Evolutionary conservation across 1,140 invertebrate species (phyloP), one percentile per base, ranked within the genome.

Genomic region (Drosophila busckii): DNA sequence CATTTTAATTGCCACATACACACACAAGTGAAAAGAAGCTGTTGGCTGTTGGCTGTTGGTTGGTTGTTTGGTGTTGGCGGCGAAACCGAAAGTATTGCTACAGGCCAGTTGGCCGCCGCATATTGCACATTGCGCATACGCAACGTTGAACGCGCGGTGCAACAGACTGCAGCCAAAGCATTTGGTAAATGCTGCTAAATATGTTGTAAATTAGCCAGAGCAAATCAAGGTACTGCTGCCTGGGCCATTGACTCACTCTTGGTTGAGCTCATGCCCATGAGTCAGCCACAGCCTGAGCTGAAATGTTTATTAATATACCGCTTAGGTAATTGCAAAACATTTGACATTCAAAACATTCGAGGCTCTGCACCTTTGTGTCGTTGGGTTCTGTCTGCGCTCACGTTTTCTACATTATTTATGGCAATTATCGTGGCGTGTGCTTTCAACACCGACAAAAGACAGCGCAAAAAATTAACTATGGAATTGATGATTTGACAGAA

Each of bases 361-460:
- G 25, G 44, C 56, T 23, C 19, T 35, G 29, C 35, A 35, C 37
- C 19, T 20, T 12, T 37, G 6, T 9, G 26, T n/a, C 32, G 12
- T 28, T 32, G 12, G 5, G 23, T 6, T 32, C n/a, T 9, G 15
- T 13, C 34, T 17, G 7, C 29, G 63, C 34, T n/a, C 69, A 69
- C 70, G 69, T 68, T 73, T 73, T 69, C 73, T 50, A 16, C 45
- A 75, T 76, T 75, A 75, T 75, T 76, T 34, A 52, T 35, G 26
- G 41, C 46, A 70, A 75, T 75, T 75, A 75, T 65, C 60, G 44
- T 29, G 31, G 35, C 38, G 59, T 35, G 44, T 46, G 54, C 62
- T 71, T 75, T 75, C 70, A 75, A 68, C 52, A 73, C 46, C 35
- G 26, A 35, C 42, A 28, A 23, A 49, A 50, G 38, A 31, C 31